Conservation (phyloP, 2,888 invertebrate species). For the Noctua janthe region DNA sequence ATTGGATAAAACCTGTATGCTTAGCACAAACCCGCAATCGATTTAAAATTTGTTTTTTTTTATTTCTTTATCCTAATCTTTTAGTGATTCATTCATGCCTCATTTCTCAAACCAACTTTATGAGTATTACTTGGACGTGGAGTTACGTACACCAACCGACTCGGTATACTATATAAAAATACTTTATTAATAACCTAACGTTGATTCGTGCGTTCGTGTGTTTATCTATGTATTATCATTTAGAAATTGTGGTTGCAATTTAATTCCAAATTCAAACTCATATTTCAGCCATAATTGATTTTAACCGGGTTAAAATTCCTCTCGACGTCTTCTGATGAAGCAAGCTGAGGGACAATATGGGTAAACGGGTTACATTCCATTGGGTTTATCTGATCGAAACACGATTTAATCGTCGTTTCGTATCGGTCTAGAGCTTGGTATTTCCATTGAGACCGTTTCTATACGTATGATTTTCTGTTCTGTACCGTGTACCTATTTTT, state of each 20-base stretch:
- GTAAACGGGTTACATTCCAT: background rate
- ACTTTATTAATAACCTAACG: background rate
- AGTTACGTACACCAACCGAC: background rate
- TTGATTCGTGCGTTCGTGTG: background rate
- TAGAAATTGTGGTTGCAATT: background rate
- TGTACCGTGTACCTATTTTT: background rate
- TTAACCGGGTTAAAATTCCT: background rate
- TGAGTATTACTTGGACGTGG: background rate
- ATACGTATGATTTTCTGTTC: background rate
- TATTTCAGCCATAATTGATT: slow-evolving; percentile 1
- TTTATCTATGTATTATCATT: background rate
- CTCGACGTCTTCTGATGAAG: background rate
- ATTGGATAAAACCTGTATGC: no score
- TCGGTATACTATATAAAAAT: background rate
- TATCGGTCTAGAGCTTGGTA: background rate
- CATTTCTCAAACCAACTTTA: no score
- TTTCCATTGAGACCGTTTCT: slow-evolving; percentile 5
- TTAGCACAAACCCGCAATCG: no score
- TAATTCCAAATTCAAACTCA: background rate
- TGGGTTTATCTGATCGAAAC: background rate
- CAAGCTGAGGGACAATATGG: background rate
- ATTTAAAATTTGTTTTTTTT: no score
- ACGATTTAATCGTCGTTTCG: slow-evolving; percentile 2
- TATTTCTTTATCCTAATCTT: background rate
- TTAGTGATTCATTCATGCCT: background rate